Conservation (phyloP, 2,888 invertebrate species). For the Charanyca ferruginea region DNA sequence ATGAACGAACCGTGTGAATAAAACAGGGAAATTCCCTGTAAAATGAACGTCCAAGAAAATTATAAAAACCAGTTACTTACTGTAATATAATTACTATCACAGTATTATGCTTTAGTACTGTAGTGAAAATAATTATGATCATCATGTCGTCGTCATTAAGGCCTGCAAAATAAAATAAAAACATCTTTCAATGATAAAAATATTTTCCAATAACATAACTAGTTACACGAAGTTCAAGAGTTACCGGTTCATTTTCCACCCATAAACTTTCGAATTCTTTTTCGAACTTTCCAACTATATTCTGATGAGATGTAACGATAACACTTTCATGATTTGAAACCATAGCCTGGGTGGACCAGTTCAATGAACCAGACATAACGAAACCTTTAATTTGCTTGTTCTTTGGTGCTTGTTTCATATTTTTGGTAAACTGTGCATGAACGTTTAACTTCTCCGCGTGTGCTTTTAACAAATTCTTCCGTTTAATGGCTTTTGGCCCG, state of each 20-base stretch:
- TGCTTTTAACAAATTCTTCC: constrained; percentile 81
- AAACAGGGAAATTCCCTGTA: neutral
- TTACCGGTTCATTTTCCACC: constrained; percentile 87
- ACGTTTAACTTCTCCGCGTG: constrained; percentile 86
- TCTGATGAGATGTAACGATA: constrained; percentile 91
- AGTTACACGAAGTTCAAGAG: neutral
- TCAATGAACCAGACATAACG: constrained; percentile 94
- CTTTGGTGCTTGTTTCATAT: constrained; percentile 70
- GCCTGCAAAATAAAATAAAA: constrained; percentile 72
- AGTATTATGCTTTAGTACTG: neutral
- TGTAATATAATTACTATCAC: neutral
- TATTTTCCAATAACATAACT: neutral
- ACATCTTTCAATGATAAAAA: neutral
- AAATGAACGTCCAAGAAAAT: neutral
- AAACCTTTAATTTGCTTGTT: constrained; percentile 81
- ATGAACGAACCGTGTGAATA: constrained; percentile 21
- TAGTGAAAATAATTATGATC: constrained; percentile 19
- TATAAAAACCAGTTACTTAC: constrained; percentile 7
- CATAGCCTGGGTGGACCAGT: constrained; percentile 94
- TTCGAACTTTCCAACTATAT: constrained; percentile 90
- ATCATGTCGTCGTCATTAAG: constrained; percentile 58
- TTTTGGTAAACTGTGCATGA: constrained; percentile 77
- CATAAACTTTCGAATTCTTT: constrained; percentile 92
- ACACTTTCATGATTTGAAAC: constrained; percentile 94
- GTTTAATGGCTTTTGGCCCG: constrained; percentile 84